Conservation (phyloP, 2,113 vertebrate genomes). For the Malurus melanocephalus region DNA sequence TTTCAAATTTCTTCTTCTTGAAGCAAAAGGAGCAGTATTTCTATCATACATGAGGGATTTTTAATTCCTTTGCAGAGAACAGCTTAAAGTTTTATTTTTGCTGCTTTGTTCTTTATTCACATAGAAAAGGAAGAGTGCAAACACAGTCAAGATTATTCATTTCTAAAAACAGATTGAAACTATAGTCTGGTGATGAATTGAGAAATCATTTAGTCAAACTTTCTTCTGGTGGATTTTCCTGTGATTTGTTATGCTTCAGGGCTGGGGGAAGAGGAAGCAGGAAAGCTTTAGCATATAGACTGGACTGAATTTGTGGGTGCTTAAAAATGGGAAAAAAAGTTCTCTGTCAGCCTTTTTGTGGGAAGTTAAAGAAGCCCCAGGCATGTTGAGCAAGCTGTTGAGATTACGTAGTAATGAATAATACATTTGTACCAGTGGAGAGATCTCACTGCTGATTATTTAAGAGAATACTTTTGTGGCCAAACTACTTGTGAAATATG, state of each 20-base stretch:
- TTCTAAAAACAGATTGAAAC: neutral
- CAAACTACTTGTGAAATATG: neutral
- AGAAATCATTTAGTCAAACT: neutral
- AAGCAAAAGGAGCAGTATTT: neutral
- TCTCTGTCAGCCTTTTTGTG: constrained; percentile 34
- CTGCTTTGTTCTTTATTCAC: neutral
- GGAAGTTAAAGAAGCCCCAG: constrained; percentile 33
- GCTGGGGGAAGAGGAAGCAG: neutral
- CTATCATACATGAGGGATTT: accelerated
- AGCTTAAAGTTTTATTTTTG: neutral
- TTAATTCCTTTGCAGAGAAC: neutral
- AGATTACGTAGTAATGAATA: constrained; percentile 21
- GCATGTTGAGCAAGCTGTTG: constrained; percentile 25
- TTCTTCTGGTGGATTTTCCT: neutral
- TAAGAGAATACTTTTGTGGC: constrained; percentile 27
- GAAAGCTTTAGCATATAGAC: neutral
- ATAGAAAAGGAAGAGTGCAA: neutral
- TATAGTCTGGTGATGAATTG: neutral
- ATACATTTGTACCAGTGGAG: neutral
- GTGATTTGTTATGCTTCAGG: neutral
- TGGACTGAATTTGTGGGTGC: neutral
- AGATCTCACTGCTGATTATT: constrained; percentile 33
- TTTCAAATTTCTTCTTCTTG: neutral
- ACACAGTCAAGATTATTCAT: neutral
- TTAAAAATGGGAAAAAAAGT: constrained; percentile 7